Evolutionary conservation across 1,140 invertebrate species (phyloP).

Genomic region (Druon quercuslanigerum): DNA sequence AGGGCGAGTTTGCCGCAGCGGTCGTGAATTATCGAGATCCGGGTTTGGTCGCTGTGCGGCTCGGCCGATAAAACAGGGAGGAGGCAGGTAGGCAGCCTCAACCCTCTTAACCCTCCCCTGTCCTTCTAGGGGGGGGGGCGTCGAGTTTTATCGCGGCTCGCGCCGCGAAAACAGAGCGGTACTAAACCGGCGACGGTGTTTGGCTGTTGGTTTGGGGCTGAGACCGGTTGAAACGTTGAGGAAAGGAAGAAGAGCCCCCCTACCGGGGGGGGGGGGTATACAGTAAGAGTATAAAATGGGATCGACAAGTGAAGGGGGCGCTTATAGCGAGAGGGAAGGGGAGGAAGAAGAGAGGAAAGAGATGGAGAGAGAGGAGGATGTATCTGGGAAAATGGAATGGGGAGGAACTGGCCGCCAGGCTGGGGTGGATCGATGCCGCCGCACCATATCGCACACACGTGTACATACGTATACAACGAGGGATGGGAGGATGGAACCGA

Average conservation of each 20-base stretch:
- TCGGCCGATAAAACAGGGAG: constrained; percentile 39
- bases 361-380: constrained; percentile 41
- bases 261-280: not conserved
- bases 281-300: not conserved
- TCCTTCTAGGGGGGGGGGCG: not conserved
- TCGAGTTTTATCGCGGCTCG: constrained; percentile 20
- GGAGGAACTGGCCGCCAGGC: constrained; percentile 58
- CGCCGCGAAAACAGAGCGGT: constrained; percentile 13
- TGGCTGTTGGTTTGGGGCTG: not conserved
- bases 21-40: constrained; percentile 56
- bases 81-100: too few species aligned
- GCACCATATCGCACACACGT: constrained; percentile 53
- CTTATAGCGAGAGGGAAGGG: not conserved
- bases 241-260: too few species aligned
- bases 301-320: not conserved
- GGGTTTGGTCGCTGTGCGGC: constrained; percentile 44
- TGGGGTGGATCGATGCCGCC: constrained; percentile 67
- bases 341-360: constrained; percentile 17
- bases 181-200: constrained; percentile 12
- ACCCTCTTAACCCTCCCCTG: too few species aligned
- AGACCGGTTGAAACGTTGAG: constrained; percentile 4
- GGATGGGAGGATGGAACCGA: constrained; percentile 44
- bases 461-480: constrained; percentile 46
- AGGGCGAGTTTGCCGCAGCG: constrained; percentile 55
- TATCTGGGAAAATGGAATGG: constrained; percentile 46